Evolutionary conservation across 2,888 invertebrate genomes (phyloP), one percentile per base, ranked within the genome.

Genomic region (Acleris emargana): DNA sequence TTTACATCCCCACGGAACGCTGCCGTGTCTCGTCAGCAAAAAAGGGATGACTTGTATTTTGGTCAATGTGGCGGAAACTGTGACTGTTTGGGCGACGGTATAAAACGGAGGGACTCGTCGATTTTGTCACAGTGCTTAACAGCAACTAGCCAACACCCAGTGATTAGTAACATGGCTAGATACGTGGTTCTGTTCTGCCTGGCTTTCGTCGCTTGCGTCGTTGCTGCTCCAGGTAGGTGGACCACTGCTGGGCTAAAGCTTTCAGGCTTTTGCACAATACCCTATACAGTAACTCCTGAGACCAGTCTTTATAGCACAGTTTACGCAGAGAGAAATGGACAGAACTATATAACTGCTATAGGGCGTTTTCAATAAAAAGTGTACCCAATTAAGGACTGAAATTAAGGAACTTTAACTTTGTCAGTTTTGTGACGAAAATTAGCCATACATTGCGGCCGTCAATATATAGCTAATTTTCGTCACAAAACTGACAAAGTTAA

Each of bases 201-300:
- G 20, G 69, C 72, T 9, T 57, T 83, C 54, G 55, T 77, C 2
- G 75, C 72, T 43, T 68, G 72, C 64, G 76, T 79, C 59, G 61
- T 77, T 2, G 84, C 83, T 7, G 83, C 82, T n/a, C 85, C 87
- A 70, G 83, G 87, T 83, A 76, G 60, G 68, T 25, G 22, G 17
- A 1, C 32, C 11, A 28, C 6, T 16, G 43, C 6, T 16, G 5
- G 13, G 45, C 45, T 17, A 45, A 45, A 5, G 7, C 17, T 1
- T 16, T 45, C n/a, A 16, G 43, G 43, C 13, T 1, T 43, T n/a
- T 28, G 18, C 16, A 16, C 20, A 60, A 17, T 42, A 20, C 32
- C 11, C 38, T 38, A 38, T 38, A 0, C 38, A 28, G 13, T 38
- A 2, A 38, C 38, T 38, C 13, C 13, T 11, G 38, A 3, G 32